Evolutionary conservation across 2,113 vertebrate genomes (phyloP), one percentile per base, ranked within the genome.

Genomic region (Ursus arctos): DNA sequence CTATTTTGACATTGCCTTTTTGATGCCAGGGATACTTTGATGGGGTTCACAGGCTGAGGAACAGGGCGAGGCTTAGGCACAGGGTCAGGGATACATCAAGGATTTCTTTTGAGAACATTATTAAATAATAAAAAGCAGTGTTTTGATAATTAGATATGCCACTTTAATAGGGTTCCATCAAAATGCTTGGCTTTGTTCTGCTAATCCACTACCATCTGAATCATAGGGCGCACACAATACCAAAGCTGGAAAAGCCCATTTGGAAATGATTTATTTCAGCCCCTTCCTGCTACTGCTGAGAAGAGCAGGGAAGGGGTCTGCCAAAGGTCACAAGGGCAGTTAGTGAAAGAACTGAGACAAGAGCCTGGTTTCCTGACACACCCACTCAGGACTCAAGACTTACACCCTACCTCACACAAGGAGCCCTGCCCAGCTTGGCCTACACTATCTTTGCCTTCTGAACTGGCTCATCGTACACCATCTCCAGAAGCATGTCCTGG

Each of bases 121-220:
- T 31, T 81, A 91, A 94, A 26, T 31, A 65, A 92, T 47, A 82
- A 71, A 96, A 85, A 86, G n/a, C 21, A 79, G 6, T 47, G 14
- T 69, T 87, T 85, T 89, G 72, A 74, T 92, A 77, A 92, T 96
- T 93, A 6, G 15, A 71, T 47, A n/a, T 19, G 80, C 22, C 11
- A 55, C 88, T 95, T 95, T 86, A 81, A 95, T 6, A 57, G 55
- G 72, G 15, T 31, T 93, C 11, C 15, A 47, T 88, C 53, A 74
- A 82, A 96, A 87, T 47, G 59, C 24, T 4, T 22, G 51, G 8
- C 33, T 93, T 88, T 91, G 43, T 94, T 88, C 74, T 55, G 28
- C 7, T 61, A 77, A 85, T 82, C 33, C 43, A n/a, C 49, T 36
- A n/a, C 36, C n/a, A n/a, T 49, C 31, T 2, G 7, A 88, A 96